Percentiles rank a stretch among this genome's conserved stretches.
phyloP scores from a whole-genome alignment of 2,113 vertebrate species.

The Dasyurus viverrinus region DNA sequence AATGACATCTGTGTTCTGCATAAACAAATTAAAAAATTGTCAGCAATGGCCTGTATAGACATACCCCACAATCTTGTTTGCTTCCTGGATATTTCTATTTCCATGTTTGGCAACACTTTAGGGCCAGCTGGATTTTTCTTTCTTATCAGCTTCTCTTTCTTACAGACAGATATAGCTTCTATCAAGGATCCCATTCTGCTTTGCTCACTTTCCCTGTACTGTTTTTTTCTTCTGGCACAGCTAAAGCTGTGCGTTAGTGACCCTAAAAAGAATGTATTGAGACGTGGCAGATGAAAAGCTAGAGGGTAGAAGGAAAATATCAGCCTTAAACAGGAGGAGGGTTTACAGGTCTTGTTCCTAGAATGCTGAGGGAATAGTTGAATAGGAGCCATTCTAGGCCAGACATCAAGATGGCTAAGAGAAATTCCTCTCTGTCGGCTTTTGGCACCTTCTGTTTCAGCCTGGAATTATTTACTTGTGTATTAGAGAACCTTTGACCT shows the following conservation, averaged over 20 bases:
- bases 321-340: conserved; percentile 4
- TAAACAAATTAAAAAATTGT: neutral
- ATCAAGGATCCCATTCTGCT: neutral
- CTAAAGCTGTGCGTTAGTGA: neutral
- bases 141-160: neutral
- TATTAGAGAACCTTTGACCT: conserved; percentile 24
- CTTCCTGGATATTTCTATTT: neutral
- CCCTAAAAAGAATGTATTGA: neutral
- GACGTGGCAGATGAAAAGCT: neutral
- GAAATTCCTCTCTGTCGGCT: conserved; percentile 1
- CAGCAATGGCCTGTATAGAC: neutral
- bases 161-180: neutral
- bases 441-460: conserved; percentile 20
- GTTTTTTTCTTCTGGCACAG: conserved; percentile 6
- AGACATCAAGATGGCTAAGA: neutral
- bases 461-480: neutral
- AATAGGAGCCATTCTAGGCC: conserved; percentile 22
- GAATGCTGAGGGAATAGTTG: neutral
- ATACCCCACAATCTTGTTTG: neutral
- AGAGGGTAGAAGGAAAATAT: neutral
- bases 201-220: neutral
- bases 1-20: neutral
- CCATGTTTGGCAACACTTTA: neutral
- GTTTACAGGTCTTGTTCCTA: neutral
- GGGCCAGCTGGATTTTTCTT: neutral